Base-by-base conservation (phyloP, 2,888 invertebrate species). In the Brachynemurus nebulosus region DNA sequence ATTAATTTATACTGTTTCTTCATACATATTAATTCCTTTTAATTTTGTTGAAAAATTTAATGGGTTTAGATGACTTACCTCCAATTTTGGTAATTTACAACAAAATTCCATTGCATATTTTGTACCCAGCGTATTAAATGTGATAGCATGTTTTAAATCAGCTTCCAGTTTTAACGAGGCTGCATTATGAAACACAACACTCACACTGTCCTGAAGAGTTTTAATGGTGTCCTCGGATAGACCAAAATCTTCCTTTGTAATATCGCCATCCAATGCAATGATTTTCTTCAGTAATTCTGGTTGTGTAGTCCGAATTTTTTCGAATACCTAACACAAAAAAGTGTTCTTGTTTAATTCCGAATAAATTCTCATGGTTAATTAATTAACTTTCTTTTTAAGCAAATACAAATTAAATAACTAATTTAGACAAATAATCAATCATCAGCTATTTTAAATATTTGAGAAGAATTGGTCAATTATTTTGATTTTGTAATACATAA, bases 141-240 rank as follows among this genome's bases (percentile, higher is more conserved):
- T 67, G 6, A 78, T 63, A 0, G 79, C 74, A 8, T 67, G 59
- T 60, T 70, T 71, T 36, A 80, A 61, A 1, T 68, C 63, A 51
- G 77, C 71, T 55, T 79, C 76, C 52, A 80, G 75, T 47, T 68
- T 66, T 40, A 80, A 70, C 17, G 77, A 77, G 12, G 79, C 80
- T 2, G 79, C 80, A 55, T 73, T 71, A 55, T 80, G 78, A 55
- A 79, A 74, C 5, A 80, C 69, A 7, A 78, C 66, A 12, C 71
- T 64, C 8, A 77, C 69, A 25, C 70, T 64, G 2, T 66, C 59
- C 7, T 57, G 54, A 9, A 76, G 48, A 2, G 60, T 51, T 25
- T 62, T 52, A 45, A 67, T 68, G 39, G 67, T 63, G 20, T 60
- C 56, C 7, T 51, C 27, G 5, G 58, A 55, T 25, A 69, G 52